Evolutionary conservation across 2,113 vertebrate genomes (phyloP).

Genomic region (Dicentrarchus labrax): DNA sequence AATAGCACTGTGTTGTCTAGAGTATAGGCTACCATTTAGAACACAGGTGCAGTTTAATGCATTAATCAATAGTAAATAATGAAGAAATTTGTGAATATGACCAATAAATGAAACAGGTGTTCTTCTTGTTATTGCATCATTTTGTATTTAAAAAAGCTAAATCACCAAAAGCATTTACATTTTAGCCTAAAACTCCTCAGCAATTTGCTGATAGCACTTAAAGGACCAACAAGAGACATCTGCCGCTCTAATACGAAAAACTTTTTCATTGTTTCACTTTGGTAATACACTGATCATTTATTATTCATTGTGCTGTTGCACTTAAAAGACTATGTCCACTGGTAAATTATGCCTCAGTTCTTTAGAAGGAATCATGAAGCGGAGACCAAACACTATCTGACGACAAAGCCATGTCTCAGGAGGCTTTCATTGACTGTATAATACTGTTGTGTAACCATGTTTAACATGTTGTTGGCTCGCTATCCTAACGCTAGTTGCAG

Average conservation of each 20-base stretch:
- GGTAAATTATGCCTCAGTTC: constrained; percentile 52
- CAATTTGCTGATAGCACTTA: constrained; percentile 17
- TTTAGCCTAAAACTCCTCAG: constrained; percentile 13
- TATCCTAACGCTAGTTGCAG: constrained; percentile 1
- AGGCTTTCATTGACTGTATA: constrained; percentile 35
- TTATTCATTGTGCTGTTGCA: constrained; percentile 59
- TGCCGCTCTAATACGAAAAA: constrained; percentile 41
- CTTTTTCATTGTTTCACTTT: constrained; percentile 46
- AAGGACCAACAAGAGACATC: constrained; percentile 31
- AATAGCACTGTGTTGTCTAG: background rate
- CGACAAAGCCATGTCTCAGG: constrained; percentile 20
- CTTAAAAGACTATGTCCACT: constrained; percentile 57
- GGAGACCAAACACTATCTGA: constrained; percentile 49
- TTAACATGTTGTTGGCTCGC: constrained; percentile 39
- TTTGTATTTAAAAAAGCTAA: background rate
- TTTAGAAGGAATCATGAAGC: constrained; percentile 40
- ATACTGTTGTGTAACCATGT: constrained; percentile 41
- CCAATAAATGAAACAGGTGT: background rate
- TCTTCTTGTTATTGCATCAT: background rate
- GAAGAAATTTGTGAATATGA: background rate
- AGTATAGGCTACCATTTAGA: background rate
- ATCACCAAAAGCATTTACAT: constrained; percentile 11
- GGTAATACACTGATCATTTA: constrained; percentile 55
- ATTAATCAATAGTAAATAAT: constrained; percentile 16
- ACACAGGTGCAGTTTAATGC: constrained; percentile 2